These are phyloP conservation scores for Tenebrosternarchus preto DNA, from an alignment of 2,113 vertebrate genomes.

Conservation along the genomic window DNA sequence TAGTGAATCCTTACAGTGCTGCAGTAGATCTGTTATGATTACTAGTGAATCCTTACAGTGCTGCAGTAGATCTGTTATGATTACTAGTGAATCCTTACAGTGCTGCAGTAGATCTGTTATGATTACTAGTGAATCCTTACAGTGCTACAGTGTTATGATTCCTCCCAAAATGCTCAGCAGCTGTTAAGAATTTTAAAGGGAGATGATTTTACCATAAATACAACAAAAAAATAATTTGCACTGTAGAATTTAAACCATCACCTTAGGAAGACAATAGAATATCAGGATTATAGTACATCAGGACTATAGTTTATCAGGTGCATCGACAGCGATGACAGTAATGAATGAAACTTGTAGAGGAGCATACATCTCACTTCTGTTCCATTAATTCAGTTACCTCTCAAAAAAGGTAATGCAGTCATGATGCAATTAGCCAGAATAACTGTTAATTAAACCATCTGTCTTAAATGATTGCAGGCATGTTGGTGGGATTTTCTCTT, in stretches of 20 bases:
- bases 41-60: no score
- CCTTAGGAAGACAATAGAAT: no score
- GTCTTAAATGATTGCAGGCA: constrained; percentile 20
- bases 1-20: not conserved
- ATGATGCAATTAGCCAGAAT: not conserved
- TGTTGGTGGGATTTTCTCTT: not conserved
- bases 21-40: constrained; percentile 7
- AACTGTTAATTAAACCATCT: constrained; percentile 19
- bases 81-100: not conserved
- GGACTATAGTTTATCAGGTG: not conserved
- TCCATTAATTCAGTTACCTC: constrained; percentile 9
- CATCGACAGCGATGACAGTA: constrained; percentile 19
- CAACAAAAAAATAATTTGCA: constrained; percentile 23
- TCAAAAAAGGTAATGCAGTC: not conserved
- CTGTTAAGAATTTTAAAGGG: constrained; percentile 39
- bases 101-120: constrained; percentile 8
- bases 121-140: no score
- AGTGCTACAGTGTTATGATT: no score
- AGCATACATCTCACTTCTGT: constrained; percentile 1
- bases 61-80: no score
- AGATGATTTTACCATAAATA: constrained; percentile 39
- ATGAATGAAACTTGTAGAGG: constrained; percentile 24
- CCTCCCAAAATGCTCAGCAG: not conserved
- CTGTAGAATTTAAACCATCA: not conserved
- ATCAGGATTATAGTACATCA: not conserved